Evolutionary conservation across 1,140 invertebrate genomes (phyloP).

Genomic region (Magallana angulata): DNA sequence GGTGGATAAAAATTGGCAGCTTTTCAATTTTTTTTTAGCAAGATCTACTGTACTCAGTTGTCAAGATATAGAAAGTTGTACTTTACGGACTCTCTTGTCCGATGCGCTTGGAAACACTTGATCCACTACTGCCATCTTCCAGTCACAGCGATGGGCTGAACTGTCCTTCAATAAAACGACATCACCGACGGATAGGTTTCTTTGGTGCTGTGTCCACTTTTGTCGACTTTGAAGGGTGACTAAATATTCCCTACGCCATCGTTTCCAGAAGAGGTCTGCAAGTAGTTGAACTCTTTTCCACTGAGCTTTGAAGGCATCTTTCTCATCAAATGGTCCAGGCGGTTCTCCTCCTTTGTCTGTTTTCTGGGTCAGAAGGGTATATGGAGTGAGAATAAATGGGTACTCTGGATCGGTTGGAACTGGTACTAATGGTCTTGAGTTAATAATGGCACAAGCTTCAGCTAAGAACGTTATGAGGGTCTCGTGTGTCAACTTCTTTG

Average conservation of each 20-base stretch:
- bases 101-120: background rate
- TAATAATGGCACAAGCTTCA: too few relatives aligned
- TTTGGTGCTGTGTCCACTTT: conserved; percentile 47
- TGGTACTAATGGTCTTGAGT: too few relatives aligned
- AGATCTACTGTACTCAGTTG: too few relatives aligned
- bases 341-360: background rate
- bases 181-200: too few relatives aligned
- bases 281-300: conserved; percentile 51
- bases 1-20: too few relatives aligned
- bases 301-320: conserved; percentile 20
- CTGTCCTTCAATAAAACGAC: too few relatives aligned
- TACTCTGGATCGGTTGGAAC: too few relatives aligned
- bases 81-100: background rate
- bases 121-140: conserved; percentile 41
- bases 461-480: conserved; percentile 20
- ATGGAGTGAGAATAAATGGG: too few relatives aligned
- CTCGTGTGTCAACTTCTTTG: conserved; percentile 32
- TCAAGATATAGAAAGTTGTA: background rate
- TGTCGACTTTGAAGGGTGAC: conserved; percentile 44
- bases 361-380: conserved; percentile 44
- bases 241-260: conserved; percentile 52
- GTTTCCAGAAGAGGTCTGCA: conserved; percentile 54
- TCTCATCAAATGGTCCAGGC: conserved; percentile 29
- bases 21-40: too few relatives aligned
- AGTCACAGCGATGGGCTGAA: too few relatives aligned